These are phyloP conservation scores for Orientallactaga bullata DNA, from an alignment of 2,113 vertebrate species.

Conservation along the genomic window DNA sequence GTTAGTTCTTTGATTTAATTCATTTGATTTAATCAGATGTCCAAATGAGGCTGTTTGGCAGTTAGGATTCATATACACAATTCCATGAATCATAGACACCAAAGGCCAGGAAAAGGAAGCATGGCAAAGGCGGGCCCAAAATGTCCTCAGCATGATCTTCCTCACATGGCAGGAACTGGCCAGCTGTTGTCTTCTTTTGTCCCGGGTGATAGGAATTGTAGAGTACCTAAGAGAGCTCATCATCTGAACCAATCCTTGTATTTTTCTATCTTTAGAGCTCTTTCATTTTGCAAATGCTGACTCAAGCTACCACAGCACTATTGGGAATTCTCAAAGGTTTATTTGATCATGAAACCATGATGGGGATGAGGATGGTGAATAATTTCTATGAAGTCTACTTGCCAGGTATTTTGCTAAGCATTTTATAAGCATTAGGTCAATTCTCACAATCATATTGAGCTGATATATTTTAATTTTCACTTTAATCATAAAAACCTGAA, in stretches of 20 bases:
- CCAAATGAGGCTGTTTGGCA: neutral
- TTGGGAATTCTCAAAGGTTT: neutral
- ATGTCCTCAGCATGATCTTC: neutral
- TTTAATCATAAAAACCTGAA: conserved; percentile 16
- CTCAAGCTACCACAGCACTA: neutral
- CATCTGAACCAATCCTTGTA: neutral
- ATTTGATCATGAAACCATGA: neutral
- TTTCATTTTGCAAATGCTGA: neutral
- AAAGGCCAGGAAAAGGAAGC: neutral
- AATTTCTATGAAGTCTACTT: neutral
- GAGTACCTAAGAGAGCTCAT: neutral
- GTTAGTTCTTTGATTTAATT: conserved; percentile 28
- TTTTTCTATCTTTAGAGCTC: conserved; percentile 3
- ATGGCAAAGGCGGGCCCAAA: neutral
- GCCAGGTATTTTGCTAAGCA: neutral
- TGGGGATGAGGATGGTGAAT: neutral
- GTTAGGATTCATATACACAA: neutral
- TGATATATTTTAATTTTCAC: neutral
- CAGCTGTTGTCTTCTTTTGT: neutral
- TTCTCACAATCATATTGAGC: neutral
- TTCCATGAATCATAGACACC: neutral
- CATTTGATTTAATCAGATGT: neutral
- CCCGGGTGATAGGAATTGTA: neutral
- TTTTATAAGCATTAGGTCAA: neutral
- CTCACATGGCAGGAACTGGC: neutral